Conservation (phyloP, 2,888 invertebrate species). For the Mylabris sibirica region DNA sequence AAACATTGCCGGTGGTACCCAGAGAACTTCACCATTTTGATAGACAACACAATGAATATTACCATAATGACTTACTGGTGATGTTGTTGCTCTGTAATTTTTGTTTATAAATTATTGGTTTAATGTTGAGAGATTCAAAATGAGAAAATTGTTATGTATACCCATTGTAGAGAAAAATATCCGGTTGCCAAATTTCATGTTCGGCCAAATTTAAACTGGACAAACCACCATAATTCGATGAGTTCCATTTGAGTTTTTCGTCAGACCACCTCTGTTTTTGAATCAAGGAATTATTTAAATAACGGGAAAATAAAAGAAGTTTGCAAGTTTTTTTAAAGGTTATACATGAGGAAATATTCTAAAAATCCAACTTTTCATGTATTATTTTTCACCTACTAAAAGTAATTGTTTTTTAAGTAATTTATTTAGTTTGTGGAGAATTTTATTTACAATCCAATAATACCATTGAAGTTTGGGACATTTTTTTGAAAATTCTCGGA, state of each 20-base stretch:
- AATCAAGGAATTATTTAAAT: constrained; percentile 36
- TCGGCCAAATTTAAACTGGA: constrained; percentile 68
- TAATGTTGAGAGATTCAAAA: neutral
- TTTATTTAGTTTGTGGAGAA: no score
- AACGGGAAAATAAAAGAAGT: no score
- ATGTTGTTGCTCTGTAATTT: constrained; percentile 66
- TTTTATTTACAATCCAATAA: no score
- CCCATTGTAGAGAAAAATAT: constrained; percentile 75
- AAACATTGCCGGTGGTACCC: constrained; percentile 76
- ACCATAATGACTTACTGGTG: constrained; percentile 68
- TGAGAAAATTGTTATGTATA: constrained; percentile 52
- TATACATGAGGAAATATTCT: neutral
- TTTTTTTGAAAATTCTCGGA: no score
- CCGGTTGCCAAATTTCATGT: constrained; percentile 82
- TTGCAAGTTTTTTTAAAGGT: no score
- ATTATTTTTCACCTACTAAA: no score
- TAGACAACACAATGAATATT: constrained; percentile 65
- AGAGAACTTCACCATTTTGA: constrained; percentile 65
- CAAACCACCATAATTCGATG: constrained; percentile 71
- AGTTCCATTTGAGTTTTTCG: constrained; percentile 77
- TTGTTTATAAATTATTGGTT: neutral
- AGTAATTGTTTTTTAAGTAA: no score
- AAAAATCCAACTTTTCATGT: no score
- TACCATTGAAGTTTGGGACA: no score
- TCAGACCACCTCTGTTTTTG: constrained; percentile 80